Base-by-base conservation (phyloP, 2,113 vertebrate species). In the Nerophis lumbriciformis region DNA sequence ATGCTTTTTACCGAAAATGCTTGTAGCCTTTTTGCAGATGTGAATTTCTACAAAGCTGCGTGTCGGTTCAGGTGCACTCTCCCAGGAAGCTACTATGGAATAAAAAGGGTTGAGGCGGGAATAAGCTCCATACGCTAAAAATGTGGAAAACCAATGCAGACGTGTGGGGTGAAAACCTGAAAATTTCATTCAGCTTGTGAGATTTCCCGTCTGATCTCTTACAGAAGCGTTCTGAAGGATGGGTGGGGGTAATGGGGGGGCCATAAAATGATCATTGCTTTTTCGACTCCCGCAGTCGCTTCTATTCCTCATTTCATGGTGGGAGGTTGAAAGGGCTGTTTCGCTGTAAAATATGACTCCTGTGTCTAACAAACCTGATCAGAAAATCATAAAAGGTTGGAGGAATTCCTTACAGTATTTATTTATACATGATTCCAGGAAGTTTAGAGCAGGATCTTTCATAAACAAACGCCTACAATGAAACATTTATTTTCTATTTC, bases 131-230 rank as follows among this genome's bases (percentile, higher is more conserved):
- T 13, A 61, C 52, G 50, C 61, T 67, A 37, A 56, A 65, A 69
- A 28, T 71, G 65, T 66, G 55, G 69, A 73, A 77, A 55, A 61
- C 4, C 16, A 59, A 19, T 58, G 49, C 42, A 45, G 55, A 64
- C 42, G 61, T 42, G 35, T 50, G 38, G 53, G 72, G 64, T 61
- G 65, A 76, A 62, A 60, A 66, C 44, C 48, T 62, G 19, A 52
- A 69, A 21, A 59, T 12, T 63, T 63, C 53, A 11, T 47, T 28
- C 8, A 47, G n/a, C 42, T 74, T 72, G 71, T 12, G 1, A 77
- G 77, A 61, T 66, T 72, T 68, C 54, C 11, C 48, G 53, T 67
- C 63, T 69, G 69, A 75, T 73, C 57, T 72, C 65, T 69, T 42
- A 63, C 68, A 72, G 59, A 63, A 65, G 69, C 68, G 57, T 53